These are phyloP conservation scores for Drosophila subobscura DNA, from an alignment of 1,140 invertebrate genomes.

Conservation along the genomic window DNA sequence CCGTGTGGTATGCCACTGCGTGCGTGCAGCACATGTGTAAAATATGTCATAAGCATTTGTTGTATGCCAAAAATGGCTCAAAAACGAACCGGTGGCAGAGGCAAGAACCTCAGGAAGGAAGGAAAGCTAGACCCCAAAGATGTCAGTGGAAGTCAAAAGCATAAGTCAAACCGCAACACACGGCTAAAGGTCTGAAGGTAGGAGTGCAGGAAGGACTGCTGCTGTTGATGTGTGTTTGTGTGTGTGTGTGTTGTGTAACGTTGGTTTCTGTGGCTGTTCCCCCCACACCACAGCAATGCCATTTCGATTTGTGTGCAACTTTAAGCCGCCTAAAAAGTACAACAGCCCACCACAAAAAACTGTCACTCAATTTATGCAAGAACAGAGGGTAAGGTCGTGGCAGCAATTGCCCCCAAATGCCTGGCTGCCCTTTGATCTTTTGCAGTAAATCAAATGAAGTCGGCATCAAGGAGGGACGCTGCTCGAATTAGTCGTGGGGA, in stretches of 20 bases:
- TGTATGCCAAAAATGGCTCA: constrained; percentile 43
- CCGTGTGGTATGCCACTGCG: constrained; percentile 5
- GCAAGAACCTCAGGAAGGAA: constrained; percentile 14
- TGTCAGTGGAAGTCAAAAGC: constrained; percentile 64
- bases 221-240: constrained; percentile 17
- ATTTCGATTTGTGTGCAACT: constrained; percentile 33
- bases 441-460: constrained; percentile 24
- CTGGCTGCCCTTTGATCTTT: constrained; percentile 53
- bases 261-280: constrained; percentile 11
- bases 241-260: constrained; percentile 14
- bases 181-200: constrained; percentile 31
- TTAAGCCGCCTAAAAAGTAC: constrained; percentile 33
- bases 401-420: constrained; percentile 52
- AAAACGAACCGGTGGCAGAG: constrained; percentile 31
- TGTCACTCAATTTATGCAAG: too few species aligned
- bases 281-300: constrained; percentile 10
- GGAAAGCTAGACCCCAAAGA: neutral
- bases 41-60: constrained; percentile 73
- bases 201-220: too few species aligned
- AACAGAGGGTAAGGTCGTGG: constrained; percentile 2
- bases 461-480: too few species aligned
- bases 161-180: constrained; percentile 71
- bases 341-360: neutral
- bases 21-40: constrained; percentile 60
- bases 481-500: constrained; percentile 23